Percentiles rank a stretch among this genome's conserved stretches.
These are phyloP conservation scores for Drosophila borborema DNA, from an alignment of 2,888 invertebrate genomes.

Conservation along the genomic window DNA sequence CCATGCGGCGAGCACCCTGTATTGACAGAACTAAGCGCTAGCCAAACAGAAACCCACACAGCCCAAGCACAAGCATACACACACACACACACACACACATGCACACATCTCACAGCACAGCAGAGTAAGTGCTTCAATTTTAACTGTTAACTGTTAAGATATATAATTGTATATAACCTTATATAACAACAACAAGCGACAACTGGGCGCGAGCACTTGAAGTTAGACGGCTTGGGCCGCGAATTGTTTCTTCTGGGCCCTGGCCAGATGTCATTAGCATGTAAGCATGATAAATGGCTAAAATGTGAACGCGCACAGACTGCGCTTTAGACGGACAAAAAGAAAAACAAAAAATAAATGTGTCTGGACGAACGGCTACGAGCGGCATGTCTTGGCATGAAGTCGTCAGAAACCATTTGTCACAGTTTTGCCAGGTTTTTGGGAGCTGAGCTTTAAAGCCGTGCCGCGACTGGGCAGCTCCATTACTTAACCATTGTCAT, in stretches of 20 bases:
- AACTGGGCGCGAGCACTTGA: slow-evolving; percentile 52
- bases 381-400: slow-evolving; percentile 56
- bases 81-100: neutral
- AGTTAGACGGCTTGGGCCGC: slow-evolving; percentile 40
- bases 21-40: slow-evolving; percentile 74
- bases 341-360: neutral
- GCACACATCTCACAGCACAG: neutral
- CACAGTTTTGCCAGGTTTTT: slow-evolving; percentile 68
- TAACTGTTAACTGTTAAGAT: slow-evolving; percentile 71
- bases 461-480: slow-evolving; percentile 9
- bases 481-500: slow-evolving; percentile 38
- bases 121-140: slow-evolving; percentile 35
- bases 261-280: slow-evolving; percentile 74
- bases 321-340: slow-evolving; percentile 33
- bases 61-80: neutral
- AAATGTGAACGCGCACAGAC: slow-evolving; percentile 52
- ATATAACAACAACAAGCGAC: slow-evolving; percentile 42
- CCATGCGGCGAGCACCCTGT: slow-evolving; percentile 64
- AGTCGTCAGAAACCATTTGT: slow-evolving; percentile 75
- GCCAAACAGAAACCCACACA: slow-evolving; percentile 71
- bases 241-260: slow-evolving; percentile 48
- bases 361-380: slow-evolving; percentile 23
- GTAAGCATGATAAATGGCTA: slow-evolving; percentile 78
- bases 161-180: slow-evolving; percentile 53
- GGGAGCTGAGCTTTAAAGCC: slow-evolving; percentile 33